Evolutionary conservation across 2,113 vertebrate species (phyloP), one percentile per base, ranked within the genome.

Genomic region (Galeopterus variegatus): DNA sequence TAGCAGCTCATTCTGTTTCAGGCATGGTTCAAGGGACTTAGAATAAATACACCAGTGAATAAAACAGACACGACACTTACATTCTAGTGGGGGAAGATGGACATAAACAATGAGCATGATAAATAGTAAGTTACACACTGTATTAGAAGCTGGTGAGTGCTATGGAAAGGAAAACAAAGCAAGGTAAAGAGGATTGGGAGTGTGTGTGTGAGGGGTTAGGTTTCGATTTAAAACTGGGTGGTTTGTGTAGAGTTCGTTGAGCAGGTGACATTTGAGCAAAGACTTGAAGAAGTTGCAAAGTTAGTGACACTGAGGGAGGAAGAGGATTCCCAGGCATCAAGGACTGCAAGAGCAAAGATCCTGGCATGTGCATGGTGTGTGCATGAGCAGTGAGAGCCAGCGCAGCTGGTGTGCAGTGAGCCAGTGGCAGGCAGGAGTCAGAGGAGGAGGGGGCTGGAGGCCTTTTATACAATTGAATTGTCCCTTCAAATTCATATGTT

Each of bases 351-450:
- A 7, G 19, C 26, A 48, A 33, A 69, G 60, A 12, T 52, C 14
- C 31, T 62, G 67, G 26, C 1, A 1, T 15, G 23, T 48, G 13
- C 7, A 1, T 2, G 31, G 45, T n/a, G n/a, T n/a, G n/a, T n/a
- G n/a, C n/a, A n/a, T n/a, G n/a, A 33, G 18, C 3, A 60, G 45
- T 60, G 50, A 83, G 4, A n/a, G 52, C 11, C 14, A 24, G 11
- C 1, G 15, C 17, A 24, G 28, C 62, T 65, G 45, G 54, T 19
- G 15, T 31, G 36, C 54, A 17, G 15, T 28, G 26, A 75, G 33
- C 36, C 41, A n/a, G 41, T 6, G 31, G 18, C 7, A n/a, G 52
- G 15, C 15, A 12, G 12, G 12, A 36, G 4, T 48, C 33, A 48
- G 56, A 21, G 45, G 24, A 41, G 21, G 31, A 41, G 9, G 64